phyloP scores from a whole-genome alignment of 2,888 invertebrate species.

The Eristalis pertinax region DNA sequence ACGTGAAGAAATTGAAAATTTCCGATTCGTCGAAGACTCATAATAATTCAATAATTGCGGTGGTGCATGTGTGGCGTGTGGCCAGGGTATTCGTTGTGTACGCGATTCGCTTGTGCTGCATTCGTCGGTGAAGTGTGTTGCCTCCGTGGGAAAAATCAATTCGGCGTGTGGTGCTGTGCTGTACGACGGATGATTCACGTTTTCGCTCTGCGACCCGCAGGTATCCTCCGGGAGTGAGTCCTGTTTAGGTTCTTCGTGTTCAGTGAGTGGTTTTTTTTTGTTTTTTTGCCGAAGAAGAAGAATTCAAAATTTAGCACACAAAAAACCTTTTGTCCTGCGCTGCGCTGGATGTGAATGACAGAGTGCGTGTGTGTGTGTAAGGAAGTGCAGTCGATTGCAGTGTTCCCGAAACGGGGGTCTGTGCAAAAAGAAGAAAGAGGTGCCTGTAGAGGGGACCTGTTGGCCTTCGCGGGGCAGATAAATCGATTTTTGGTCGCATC shows the following conservation, averaged over 20 bases:
- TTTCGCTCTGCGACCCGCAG: conserved; percentile 3
- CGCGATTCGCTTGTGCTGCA: not conserved
- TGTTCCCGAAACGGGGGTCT: conserved; percentile 22
- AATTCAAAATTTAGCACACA: conserved; percentile 44
- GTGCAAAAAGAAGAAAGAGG: not conserved
- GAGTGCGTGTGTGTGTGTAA: conserved; percentile 1
- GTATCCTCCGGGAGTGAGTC: conserved; percentile 31
- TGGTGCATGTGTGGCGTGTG: not conserved
- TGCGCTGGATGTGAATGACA: conserved; percentile 31
- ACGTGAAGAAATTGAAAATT: not conserved
- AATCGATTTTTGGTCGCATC: conserved; percentile 53
- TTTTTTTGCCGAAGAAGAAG: not conserved
- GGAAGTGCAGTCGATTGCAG: conserved; percentile 32
- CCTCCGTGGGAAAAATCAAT: conserved; percentile 65
- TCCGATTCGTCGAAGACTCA: not conserved
- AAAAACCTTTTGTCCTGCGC: not conserved
- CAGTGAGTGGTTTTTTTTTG: not conserved
- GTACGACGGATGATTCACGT: conserved; percentile 55
- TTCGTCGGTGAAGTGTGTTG: conserved; percentile 21
- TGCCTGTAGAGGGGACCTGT: conserved; percentile 57
- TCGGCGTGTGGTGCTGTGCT: conserved; percentile 15
- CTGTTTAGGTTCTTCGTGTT: not conserved
- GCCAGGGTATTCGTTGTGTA: not conserved
- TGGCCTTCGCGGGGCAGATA: conserved; percentile 52
- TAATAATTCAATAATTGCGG: not conserved